Conservation (phyloP, 2,888 invertebrate genomes). For the Euzophera pinguis region DNA sequence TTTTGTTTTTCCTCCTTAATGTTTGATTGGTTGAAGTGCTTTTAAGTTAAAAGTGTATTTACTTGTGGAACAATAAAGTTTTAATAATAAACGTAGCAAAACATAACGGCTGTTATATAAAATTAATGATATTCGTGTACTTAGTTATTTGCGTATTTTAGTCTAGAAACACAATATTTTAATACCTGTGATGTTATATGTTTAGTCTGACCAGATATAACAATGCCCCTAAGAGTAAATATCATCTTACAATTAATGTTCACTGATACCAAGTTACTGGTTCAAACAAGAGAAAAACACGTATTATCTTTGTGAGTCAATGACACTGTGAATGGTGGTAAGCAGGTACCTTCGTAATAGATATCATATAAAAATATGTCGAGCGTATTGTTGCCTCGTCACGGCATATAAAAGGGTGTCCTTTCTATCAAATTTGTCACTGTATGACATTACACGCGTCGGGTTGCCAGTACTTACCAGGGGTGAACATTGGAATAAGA, state of each 20-base stretch:
- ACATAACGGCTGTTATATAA: too few species aligned
- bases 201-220: neutral
- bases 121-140: too few species aligned
- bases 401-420: constrained; percentile 38
- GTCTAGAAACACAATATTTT: neutral
- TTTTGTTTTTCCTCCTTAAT: too few species aligned
- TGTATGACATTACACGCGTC: constrained; percentile 39
- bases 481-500: neutral
- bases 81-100: too few species aligned
- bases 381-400: constrained; percentile 34
- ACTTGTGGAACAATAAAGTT: too few species aligned
- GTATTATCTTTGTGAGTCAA: constrained; percentile 9
- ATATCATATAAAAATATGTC: constrained; percentile 8
- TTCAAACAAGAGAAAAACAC: constrained; percentile 13
- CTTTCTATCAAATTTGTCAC: constrained; percentile 37
- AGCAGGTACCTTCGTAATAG: constrained; percentile 3
- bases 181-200: neutral
- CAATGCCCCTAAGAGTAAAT: neutral
- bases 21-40: too few species aligned
- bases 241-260: neutral
- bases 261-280: neutral
- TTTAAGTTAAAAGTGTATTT: too few species aligned
- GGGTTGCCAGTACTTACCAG: neutral
- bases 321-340: constrained; percentile 3
- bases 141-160: neutral